A percentile compares a stretch with the other conserved stretches of the same genome.
Conservation (phyloP, 2,797 vertebrate genomes). For the Poeciliopsis presidionis region DNA sequence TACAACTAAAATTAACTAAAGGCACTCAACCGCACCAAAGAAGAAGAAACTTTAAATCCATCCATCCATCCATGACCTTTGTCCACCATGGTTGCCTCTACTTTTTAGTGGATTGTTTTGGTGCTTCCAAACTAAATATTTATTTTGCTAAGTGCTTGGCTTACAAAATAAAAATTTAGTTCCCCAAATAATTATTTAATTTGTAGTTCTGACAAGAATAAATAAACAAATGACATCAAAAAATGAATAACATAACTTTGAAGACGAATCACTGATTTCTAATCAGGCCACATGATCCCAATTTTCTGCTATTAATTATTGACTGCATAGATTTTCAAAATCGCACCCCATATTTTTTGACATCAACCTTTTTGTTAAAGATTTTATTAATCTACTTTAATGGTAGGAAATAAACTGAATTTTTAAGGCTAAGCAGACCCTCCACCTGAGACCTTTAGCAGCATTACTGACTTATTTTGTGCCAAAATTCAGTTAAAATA, state of each 20-base stretch:
- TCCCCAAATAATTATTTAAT: background rate
- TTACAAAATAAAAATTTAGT: background rate
- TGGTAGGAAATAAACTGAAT: background rate
- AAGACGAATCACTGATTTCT: background rate
- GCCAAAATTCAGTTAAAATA: background rate
- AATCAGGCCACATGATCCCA: too few species aligned
- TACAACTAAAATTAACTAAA: too few species aligned
- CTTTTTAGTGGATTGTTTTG: background rate
- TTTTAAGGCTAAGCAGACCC: background rate
- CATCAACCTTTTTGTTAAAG: background rate
- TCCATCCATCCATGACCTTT: background rate
- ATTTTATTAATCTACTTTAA: background rate
- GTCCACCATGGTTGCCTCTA: background rate
- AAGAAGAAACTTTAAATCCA: background rate
- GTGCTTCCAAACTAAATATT: background rate
- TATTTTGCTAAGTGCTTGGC: background rate
- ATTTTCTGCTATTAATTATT: too few species aligned
- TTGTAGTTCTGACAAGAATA: background rate
- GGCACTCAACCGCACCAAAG: too few species aligned
- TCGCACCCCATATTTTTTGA: background rate
- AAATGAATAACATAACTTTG: background rate
- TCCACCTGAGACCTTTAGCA: background rate
- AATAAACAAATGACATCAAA: background rate
- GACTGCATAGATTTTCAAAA: too few species aligned
- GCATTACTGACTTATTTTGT: background rate